Conservation (phyloP, 2,888 invertebrate species). For the Caenorhabditis doughertyi region DNA sequence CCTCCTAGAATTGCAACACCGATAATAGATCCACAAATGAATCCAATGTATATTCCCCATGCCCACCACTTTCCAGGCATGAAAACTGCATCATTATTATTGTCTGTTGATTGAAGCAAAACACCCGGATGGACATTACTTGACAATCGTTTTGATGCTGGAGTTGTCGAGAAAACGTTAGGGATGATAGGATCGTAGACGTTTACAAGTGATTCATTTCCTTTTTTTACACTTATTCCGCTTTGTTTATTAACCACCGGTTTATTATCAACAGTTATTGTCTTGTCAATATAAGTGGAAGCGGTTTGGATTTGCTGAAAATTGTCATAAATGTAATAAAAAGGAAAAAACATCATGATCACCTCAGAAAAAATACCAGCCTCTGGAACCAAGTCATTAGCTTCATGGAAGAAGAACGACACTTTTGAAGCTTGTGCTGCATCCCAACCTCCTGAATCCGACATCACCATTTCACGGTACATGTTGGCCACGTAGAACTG, state of each 20-base stretch:
- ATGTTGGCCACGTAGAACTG: conserved; percentile 57
- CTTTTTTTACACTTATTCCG: neutral
- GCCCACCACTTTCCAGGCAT: conserved; percentile 54
- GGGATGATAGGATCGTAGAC: neutral
- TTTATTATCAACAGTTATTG: no score
- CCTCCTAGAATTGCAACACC: conserved; percentile 3
- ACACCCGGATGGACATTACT: neutral
- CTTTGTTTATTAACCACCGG: no score
- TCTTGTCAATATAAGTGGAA: no score
- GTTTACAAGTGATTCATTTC: neutral
- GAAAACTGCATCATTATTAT: conserved; percentile 6
- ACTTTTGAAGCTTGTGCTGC: conserved; percentile 1
- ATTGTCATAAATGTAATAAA: no score
- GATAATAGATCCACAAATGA: conserved; percentile 33
- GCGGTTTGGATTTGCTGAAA: no score
- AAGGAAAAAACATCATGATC: neutral
- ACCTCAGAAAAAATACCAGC: conserved; percentile 23
- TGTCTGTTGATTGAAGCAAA: neutral
- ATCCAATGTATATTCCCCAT: conserved; percentile 58
- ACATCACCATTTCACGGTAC: conserved; percentile 31
- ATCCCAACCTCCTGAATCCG: conserved; percentile 30
- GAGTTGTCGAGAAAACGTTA: conserved; percentile 11
- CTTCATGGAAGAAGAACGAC: conserved; percentile 34
- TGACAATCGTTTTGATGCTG: neutral
- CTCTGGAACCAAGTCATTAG: neutral